Evolutionary conservation across 1,140 invertebrate genomes (phyloP).

Genomic region (Augochlora pura): DNA sequence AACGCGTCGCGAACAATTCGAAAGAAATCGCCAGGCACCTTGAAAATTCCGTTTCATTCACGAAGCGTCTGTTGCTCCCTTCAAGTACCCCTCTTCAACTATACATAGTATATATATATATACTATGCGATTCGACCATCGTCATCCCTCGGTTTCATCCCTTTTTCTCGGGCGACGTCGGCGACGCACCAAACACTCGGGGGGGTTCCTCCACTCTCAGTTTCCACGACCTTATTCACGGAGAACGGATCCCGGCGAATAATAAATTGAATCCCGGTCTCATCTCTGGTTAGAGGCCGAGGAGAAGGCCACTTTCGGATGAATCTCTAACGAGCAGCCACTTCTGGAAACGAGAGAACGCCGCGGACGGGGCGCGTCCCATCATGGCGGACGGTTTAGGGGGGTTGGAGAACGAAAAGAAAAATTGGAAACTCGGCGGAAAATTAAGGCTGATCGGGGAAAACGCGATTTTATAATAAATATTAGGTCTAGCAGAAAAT

Average conservation of each 20-base stretch:
- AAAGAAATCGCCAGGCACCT: too few species aligned
- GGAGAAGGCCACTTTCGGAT: constrained; percentile 40
- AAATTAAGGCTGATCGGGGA: too few species aligned
- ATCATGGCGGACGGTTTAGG: constrained; percentile 7
- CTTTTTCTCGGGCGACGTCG: neutral
- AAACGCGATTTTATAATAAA: too few species aligned
- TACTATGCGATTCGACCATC: neutral
- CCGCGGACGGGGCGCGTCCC: neutral
- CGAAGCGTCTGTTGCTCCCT: neutral
- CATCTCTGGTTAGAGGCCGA: constrained; percentile 39
- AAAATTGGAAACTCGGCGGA: neutral
- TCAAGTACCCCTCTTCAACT: neutral
- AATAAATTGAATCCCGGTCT: constrained; percentile 52
- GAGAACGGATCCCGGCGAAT: constrained; percentile 39
- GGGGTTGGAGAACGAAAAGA: neutral
- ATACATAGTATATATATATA: too few species aligned
- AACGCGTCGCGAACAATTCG: too few species aligned
- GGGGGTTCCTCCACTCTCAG: constrained; percentile 35
- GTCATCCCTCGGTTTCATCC: too few species aligned
- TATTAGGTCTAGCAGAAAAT: too few species aligned
- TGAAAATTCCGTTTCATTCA: neutral
- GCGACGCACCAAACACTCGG: constrained; percentile 6
- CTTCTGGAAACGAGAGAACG: constrained; percentile 29
- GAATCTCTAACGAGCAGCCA: constrained; percentile 49
- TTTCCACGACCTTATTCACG: constrained; percentile 40